A percentile compares a stretch with the other conserved stretches of the same genome.
Conservation (phyloP, 1,140 invertebrate genomes). For the Hirudo medicinalis region DNA sequence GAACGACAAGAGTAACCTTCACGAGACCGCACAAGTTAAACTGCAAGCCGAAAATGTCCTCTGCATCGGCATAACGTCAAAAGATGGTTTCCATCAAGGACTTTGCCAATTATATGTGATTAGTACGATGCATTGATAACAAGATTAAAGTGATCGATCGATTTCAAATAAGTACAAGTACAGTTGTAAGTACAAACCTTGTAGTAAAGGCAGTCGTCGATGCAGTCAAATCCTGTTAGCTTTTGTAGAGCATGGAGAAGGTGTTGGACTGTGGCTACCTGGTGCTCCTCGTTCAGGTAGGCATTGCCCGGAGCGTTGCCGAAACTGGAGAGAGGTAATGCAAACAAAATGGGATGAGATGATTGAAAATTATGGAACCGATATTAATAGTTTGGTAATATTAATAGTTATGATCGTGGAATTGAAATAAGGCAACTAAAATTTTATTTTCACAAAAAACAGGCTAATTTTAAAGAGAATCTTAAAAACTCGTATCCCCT, state of each 20-base stretch:
- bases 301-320: not conserved
- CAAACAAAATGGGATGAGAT: not conserved
- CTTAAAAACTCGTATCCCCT: no score
- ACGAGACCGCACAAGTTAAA: no score
- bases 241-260: not conserved
- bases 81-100: no score
- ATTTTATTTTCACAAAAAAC: not conserved
- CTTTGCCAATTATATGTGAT: no score
- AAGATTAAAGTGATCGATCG: no score
- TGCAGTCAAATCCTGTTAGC: not conserved
- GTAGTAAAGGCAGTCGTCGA: not conserved
- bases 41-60: no score
- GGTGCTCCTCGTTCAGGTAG: constrained; percentile 19
- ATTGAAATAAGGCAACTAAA: not conserved
- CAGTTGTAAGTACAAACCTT: not conserved
- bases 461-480: not conserved
- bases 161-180: not conserved
- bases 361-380: no score
- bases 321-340: not conserved
- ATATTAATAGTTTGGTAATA: no score
- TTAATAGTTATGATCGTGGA: no score
- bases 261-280: not conserved
- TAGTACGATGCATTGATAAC: no score
- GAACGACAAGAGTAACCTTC: no score
- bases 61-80: no score